A percentile compares a stretch with the other conserved stretches of the same genome.
These are phyloP conservation scores for Pantala flavescens DNA, from an alignment of 1,140 invertebrate species.

Conservation along the genomic window DNA sequence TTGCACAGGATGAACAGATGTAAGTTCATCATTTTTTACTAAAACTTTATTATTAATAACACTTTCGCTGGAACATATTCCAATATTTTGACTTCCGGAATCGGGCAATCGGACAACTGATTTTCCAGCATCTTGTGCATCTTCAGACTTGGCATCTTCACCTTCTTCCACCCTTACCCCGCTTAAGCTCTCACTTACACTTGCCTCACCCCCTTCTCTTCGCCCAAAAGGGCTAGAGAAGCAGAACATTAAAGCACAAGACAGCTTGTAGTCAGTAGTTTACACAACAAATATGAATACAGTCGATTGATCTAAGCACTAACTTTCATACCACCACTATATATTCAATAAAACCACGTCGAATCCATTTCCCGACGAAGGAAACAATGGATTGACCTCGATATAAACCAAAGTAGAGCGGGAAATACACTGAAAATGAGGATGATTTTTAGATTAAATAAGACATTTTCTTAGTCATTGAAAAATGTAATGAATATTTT, in stretches of 20 bases:
- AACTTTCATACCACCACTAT: no score
- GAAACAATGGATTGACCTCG: no score
- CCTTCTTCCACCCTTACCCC: conserved; percentile 23
- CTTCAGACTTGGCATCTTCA: conserved; percentile 33
- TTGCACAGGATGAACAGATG: background rate
- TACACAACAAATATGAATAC: background rate
- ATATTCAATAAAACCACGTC: no score
- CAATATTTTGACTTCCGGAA: conserved; percentile 25
- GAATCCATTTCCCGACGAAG: no score
- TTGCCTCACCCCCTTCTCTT: conserved; percentile 24
- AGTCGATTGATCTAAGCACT: no score
- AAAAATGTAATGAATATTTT: no score
- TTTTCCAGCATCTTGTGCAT: conserved; percentile 34
- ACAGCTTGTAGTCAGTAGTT: background rate
- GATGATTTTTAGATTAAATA: no score
- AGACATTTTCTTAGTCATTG: no score
- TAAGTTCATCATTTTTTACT: background rate
- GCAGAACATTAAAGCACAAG: conserved; percentile 33
- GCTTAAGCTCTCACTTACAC: conserved; percentile 21
- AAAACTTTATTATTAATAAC: background rate
- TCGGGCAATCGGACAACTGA: conserved; percentile 32
- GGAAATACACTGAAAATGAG: no score
- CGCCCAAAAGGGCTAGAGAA: conserved; percentile 36
- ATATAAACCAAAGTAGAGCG: no score
- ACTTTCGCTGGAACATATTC: conserved; percentile 29